Conservation (phyloP, 2,797 vertebrate species). For the Chrosomus eos region DNA sequence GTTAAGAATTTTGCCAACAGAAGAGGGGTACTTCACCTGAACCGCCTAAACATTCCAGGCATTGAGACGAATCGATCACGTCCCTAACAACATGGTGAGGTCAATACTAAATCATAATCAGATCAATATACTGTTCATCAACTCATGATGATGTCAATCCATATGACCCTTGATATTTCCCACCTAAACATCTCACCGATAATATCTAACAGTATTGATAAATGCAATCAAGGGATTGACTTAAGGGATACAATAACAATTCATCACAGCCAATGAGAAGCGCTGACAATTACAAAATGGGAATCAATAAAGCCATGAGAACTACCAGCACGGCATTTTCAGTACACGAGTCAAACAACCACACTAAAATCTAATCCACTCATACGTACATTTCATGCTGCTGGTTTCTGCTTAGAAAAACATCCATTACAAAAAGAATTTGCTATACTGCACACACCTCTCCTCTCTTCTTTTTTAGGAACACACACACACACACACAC, state of each 20-base stretch:
- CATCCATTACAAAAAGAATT: slow-evolving; percentile 14
- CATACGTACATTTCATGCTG: slow-evolving; percentile 37
- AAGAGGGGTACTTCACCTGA: not conserved
- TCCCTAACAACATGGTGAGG: slow-evolving; percentile 5
- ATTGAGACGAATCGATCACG: not conserved
- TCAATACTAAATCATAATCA: slow-evolving; percentile 32
- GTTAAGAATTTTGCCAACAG: not conserved
- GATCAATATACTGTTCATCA: slow-evolving; percentile 60
- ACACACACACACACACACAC: slow-evolving; percentile 13
- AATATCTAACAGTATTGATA: slow-evolving; percentile 74
- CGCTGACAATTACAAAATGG: slow-evolving; percentile 73
- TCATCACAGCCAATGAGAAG: slow-evolving; percentile 65
- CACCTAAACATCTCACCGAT: slow-evolving; percentile 46
- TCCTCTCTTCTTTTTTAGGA: not conserved
- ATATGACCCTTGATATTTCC: slow-evolving; percentile 63
- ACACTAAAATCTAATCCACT: slow-evolving; percentile 63
- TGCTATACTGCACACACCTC: slow-evolving; percentile 1
- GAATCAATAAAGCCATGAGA: slow-evolving; percentile 76
- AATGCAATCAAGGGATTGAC: slow-evolving; percentile 53
- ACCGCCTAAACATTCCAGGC: slow-evolving; percentile 3
- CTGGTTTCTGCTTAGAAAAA: slow-evolving; percentile 38
- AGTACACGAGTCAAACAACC: slow-evolving; percentile 67
- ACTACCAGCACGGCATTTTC: slow-evolving; percentile 66
- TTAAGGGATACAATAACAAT: slow-evolving; percentile 63
- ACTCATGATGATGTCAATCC: slow-evolving; percentile 68